Percentiles rank a stretch among this genome's conserved stretches.
Conservation (phyloP, 2,797 vertebrate species). For the Petrocephalus schoutedeni region DNA sequence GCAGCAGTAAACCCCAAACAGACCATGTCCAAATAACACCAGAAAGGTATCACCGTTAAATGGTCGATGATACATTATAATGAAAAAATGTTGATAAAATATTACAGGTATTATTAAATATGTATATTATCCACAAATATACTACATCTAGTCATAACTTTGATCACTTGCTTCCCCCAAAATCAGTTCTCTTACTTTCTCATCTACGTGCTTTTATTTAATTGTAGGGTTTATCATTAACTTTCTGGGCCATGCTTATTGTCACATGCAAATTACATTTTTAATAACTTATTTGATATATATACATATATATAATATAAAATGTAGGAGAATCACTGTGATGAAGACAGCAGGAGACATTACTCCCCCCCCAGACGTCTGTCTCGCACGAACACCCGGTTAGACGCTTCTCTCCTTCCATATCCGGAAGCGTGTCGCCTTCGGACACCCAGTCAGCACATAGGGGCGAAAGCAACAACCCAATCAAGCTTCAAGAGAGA, state of each 20-base stretch:
- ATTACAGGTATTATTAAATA: not conserved
- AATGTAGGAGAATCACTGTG: not conserved
- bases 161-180: not conserved
- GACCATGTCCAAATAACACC: not conserved
- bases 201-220: not conserved
- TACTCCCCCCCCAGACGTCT: not conserved
- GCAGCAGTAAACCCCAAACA: not conserved
- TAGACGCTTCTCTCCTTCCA: not conserved
- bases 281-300: not conserved
- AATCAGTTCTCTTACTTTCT: not conserved
- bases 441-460: not conserved
- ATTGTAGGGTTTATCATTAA: not conserved
- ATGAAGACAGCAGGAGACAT: not conserved
- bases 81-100: not conserved
- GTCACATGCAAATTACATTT: not conserved
- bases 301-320: no score
- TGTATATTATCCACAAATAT: not conserved
- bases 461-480: not conserved
- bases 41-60: not conserved
- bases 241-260: not conserved
- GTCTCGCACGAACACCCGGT: not conserved
- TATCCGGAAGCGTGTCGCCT: conserved; percentile 15
- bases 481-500: conserved; percentile 18
- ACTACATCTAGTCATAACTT: not conserved
- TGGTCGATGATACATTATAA: not conserved